Evolutionary conservation across 2,797 vertebrate genomes (phyloP), one percentile per base, ranked within the genome.

Genomic region (Psittacula echo): DNA sequence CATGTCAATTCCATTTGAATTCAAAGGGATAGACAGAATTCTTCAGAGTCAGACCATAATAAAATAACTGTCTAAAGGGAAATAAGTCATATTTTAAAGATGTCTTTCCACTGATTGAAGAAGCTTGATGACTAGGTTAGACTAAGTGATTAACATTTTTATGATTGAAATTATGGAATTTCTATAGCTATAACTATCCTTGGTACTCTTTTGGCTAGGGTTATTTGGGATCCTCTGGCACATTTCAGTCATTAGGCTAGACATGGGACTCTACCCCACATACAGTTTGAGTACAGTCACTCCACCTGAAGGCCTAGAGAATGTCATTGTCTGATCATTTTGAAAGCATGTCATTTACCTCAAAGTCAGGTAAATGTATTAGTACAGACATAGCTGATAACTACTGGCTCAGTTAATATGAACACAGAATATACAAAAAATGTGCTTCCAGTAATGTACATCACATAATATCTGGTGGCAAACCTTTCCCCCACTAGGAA

Each of bases 321-420:
- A 39, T 45, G 15, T 16, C 48, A 39, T 3, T 10, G 1, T 0
- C 5, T 12, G 30, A 54, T 12, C 34, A 24, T 15, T 16, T 12
- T 62, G 17, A 73, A 4, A 61, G 4, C 0, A 3, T 9, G 10
- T 10, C 2, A 10, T 44, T 58, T 42, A n/a, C 10, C 56, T 60
- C 42, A 20, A 54, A 24, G 16, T 39, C 26, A 77, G 34, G 9
- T 17, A 34, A 70, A 8, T 11, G 4, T 29, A 18, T 26, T 9
- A 19, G 14, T 32, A 39, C 9, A 68, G 23, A 24, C 21, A 18
- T 7, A 66, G 41, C 24, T 78, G 70, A 8, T 23, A 56, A 47
- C 7, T 24, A 1, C 27, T 27, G 44, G 3, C 11, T 19, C 6
- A 65, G 14, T 29, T 37, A 66, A 42, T 14, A 62, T 1, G 13